Conservation (phyloP, 1,140 invertebrate genomes). For the Onthophagus taurus region DNA sequence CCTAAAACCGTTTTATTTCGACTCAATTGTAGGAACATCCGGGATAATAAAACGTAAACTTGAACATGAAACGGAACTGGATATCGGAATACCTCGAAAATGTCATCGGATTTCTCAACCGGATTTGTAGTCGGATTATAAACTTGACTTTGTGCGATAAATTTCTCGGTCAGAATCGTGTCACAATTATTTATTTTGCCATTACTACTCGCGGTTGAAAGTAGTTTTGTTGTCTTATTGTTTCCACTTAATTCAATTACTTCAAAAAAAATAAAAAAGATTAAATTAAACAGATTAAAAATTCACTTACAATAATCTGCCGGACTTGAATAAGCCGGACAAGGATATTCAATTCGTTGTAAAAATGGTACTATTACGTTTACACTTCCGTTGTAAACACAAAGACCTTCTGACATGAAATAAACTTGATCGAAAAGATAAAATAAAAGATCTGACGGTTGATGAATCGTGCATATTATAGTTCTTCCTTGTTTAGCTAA, state of each 20-base stretch:
- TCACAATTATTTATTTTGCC: no score
- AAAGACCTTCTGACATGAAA: constrained; percentile 8
- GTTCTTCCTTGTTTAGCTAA: constrained; percentile 59
- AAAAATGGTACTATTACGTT: constrained; percentile 2
- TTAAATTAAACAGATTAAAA: not conserved
- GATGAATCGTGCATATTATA: constrained; percentile 72
- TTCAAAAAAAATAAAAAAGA: not conserved
- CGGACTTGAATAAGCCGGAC: constrained; percentile 4
- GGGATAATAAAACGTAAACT: not conserved
- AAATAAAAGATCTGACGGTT: constrained; percentile 67
- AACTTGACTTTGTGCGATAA: no score
- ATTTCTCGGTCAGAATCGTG: no score
- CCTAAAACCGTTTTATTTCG: constrained; percentile 6
- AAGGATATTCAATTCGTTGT: not conserved
- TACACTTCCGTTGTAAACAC: constrained; percentile 8
- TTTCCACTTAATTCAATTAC: not conserved
- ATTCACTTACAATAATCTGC: constrained; percentile 10
- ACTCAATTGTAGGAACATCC: constrained; percentile 4
- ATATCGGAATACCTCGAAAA: no score
- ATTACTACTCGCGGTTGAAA: not conserved
- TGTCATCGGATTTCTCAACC: no score
- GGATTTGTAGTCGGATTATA: no score
- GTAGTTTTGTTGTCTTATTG: not conserved
- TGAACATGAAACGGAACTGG: not conserved
- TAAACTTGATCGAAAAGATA: constrained; percentile 53